phyloP scores from a whole-genome alignment of 2,888 invertebrate species.

The Azorinus chamasolen region DNA sequence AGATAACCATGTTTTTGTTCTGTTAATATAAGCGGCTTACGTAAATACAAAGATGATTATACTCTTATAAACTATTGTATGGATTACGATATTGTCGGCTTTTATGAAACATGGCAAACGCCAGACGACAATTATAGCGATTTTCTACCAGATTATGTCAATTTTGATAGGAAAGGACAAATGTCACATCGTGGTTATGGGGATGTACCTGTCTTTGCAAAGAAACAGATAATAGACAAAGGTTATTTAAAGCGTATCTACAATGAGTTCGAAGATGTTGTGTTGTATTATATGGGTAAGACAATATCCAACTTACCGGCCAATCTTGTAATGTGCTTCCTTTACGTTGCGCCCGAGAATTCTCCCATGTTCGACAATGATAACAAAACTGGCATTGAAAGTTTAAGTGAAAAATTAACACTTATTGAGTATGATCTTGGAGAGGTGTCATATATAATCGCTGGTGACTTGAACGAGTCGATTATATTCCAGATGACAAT shows the following conservation, averaged over 20 bases:
- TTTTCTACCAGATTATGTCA: slow-evolving; percentile 15
- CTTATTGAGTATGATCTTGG: slow-evolving; percentile 15
- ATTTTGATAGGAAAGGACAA: slow-evolving; percentile 12
- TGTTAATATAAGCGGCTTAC: slow-evolving; percentile 19
- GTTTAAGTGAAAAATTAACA: slow-evolving; percentile 20
- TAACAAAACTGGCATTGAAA: slow-evolving; percentile 33
- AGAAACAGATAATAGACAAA: not conserved
- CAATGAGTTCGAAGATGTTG: slow-evolving; percentile 9
- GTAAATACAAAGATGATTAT: slow-evolving; percentile 15
- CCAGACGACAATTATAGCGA: slow-evolving; percentile 3
- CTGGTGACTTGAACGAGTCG: slow-evolving; percentile 43
- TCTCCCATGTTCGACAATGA: slow-evolving; percentile 20
- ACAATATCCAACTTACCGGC: not conserved
- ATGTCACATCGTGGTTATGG: slow-evolving; percentile 22
- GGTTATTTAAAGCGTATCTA: slow-evolving; percentile 6
- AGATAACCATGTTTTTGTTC: slow-evolving; percentile 19
- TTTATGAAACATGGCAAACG: slow-evolving; percentile 30
- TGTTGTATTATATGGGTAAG: not conserved
- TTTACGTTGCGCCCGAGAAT: slow-evolving; percentile 35
- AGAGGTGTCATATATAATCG: slow-evolving; percentile 18
- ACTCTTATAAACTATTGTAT: slow-evolving; percentile 11
- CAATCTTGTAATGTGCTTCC: slow-evolving; percentile 16
- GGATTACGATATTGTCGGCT: slow-evolving; percentile 14
- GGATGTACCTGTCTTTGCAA: slow-evolving; percentile 29
- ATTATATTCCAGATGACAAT: slow-evolving; percentile 30